Base-by-base conservation (phyloP, 2,888 invertebrate species). In the Microlaimidae sp. region DNA sequence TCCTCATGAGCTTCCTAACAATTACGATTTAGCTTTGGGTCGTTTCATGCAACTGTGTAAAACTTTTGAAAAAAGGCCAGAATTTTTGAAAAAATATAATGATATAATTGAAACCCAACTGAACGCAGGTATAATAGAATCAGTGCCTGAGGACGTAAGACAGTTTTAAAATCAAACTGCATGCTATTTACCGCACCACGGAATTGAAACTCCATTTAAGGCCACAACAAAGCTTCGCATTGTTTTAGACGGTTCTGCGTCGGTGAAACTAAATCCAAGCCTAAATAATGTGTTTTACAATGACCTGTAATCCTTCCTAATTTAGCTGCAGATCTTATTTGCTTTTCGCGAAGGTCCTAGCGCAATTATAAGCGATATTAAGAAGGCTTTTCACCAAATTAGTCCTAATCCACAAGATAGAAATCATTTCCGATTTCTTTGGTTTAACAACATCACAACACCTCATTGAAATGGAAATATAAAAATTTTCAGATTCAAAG, bases 301-400 rank as follows among this genome's bases (percentile, higher is more conserved):
- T 1, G 69, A 70, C 0, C 66, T 71, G 1, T 71, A 0, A n/a
- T n/a, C n/a, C 67, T 71, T 51, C 60, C 63, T 4, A 64, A 66
- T 23, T 55, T 71, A 2, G 59, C 64, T 38, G 51, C 58, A 17
- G 63, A 69, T n/a, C 47, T 72, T 1, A 19, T 65, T 1, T 48
- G 65, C 7, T 66, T 65, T 54, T 52, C 52, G 69, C 1, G 53
- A 54, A 3, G 59, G 68, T 51, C 57, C 56, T 4, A 59, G 61
- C 28, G 63, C 65, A 0, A 57, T 71, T 17, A 63, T 63, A 5
- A 66, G 66, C 1, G 70, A 72, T 51, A 65, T 72, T 13, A 63
- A 60, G 23, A 70, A 71, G 57, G 70, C 70, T 66, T 70, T 65
- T 52, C 58, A 67, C 0, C 67, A 69, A 54, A 61, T 69, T n/a